Conservation (phyloP, 2,888 invertebrate species). For the Leucophora obtusa region DNA sequence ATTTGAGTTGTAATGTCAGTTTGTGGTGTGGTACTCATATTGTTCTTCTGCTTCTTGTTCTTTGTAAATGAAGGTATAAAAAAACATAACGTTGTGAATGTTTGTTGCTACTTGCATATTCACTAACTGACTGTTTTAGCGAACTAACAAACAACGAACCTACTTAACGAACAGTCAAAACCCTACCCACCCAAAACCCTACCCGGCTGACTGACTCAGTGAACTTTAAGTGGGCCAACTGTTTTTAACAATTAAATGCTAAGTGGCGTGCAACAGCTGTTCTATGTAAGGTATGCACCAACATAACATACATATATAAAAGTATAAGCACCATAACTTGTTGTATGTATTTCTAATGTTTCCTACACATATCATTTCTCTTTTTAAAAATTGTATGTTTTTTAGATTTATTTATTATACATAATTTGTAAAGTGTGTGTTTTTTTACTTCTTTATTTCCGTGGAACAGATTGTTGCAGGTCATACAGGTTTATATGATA, state of each 20-base stretch:
- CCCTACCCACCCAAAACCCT: neutral
- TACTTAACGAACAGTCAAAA: neutral
- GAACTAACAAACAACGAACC: neutral
- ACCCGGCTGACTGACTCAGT: slow-evolving; percentile 18
- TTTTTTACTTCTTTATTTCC: neutral
- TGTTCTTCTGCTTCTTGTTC: slow-evolving; percentile 5
- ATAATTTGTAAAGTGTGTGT: neutral
- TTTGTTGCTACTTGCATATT: slow-evolving; percentile 22
- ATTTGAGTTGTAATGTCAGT: slow-evolving; percentile 24
- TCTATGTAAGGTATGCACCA: neutral
- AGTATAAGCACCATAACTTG: neutral
- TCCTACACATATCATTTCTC: neutral
- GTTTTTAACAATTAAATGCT: slow-evolving; percentile 45
- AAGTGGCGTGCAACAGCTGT: slow-evolving; percentile 56
- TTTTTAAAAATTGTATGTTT: neutral
- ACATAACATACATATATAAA: neutral
- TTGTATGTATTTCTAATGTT: neutral
- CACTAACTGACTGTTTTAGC: neutral
- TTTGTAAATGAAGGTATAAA: slow-evolving; percentile 45
- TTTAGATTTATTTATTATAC: neutral
- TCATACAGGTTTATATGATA: slow-evolving; percentile 30
- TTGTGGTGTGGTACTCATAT: slow-evolving; percentile 15
- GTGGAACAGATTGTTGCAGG: slow-evolving; percentile 14
- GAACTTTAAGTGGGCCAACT: slow-evolving; percentile 56
- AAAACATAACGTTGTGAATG: slow-evolving; percentile 37